phyloP scores from a whole-genome alignment of 2,797 vertebrate genomes.

The Neopelma chrysocephalum region DNA sequence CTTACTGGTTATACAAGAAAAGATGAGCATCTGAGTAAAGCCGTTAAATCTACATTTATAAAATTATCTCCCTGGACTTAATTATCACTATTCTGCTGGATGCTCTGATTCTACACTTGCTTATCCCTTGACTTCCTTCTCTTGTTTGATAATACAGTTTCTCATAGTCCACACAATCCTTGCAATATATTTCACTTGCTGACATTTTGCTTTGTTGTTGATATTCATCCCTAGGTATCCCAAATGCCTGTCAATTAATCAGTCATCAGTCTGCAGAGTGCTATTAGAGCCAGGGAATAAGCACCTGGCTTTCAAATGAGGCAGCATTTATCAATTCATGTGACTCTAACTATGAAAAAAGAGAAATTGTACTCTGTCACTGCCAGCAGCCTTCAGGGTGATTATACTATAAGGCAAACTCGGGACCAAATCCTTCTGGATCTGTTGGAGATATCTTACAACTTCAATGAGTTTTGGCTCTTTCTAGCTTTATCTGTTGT shows the following conservation, averaged over 20 bases:
- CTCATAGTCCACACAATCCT: background rate
- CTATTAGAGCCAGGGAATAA: background rate
- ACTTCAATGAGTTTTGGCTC: background rate
- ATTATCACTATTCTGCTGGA: background rate
- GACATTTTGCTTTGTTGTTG: slow-evolving; percentile 25
- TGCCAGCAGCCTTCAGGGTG: background rate
- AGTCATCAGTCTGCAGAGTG: background rate
- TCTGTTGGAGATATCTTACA: background rate
- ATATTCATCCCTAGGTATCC: background rate
- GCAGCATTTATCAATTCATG: background rate
- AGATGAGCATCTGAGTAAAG: background rate
- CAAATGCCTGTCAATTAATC: slow-evolving; percentile 16
- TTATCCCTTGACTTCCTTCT: slow-evolving; percentile 11
- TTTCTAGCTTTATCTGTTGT: background rate
- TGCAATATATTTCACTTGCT: slow-evolving; percentile 11
- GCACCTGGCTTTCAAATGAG: background rate
- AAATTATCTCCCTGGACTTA: background rate
- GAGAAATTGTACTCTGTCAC: background rate
- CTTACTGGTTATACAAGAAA: background rate
- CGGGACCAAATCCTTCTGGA: background rate
- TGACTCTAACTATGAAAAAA: background rate
- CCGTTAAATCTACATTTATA: background rate
- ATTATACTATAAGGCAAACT: background rate
- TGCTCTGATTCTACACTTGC: background rate
- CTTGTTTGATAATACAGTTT: background rate